Evolutionary conservation across 2,888 invertebrate genomes (phyloP).

Genomic region (Tachina fera): DNA sequence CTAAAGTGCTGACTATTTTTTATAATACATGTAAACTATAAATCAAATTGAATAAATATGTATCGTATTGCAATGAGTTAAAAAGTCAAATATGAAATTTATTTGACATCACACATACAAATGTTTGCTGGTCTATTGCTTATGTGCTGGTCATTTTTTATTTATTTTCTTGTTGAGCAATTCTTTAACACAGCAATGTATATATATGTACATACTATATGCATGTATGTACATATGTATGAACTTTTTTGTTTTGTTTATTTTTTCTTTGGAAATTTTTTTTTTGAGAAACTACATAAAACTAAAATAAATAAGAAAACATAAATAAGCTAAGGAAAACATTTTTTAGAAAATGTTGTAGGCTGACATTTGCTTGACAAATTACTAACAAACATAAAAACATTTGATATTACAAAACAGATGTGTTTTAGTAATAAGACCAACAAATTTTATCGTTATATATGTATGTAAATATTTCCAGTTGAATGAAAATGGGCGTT

Average conservation of each 20-base stretch:
- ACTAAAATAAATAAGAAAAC: not conserved
- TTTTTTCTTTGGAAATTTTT: not conserved
- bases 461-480: not conserved
- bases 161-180: not conserved
- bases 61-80: too few species aligned
- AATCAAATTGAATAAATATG: too few species aligned
- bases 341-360: slow-evolving; percentile 13
- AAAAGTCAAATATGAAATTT: too few species aligned
- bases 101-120: too few species aligned
- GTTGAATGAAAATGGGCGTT: slow-evolving; percentile 5
- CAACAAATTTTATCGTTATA: not conserved
- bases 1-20: too few species aligned
- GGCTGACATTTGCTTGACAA: slow-evolving; percentile 46
- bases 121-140: not conserved
- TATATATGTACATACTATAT: too few species aligned
- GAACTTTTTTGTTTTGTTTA: not conserved
- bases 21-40: too few species aligned
- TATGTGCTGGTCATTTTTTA: not conserved
- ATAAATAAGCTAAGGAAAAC: not conserved
- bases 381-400: not conserved
- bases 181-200: not conserved
- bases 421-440: slow-evolving; percentile 31
- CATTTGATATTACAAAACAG: slow-evolving; percentile 5
- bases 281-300: slow-evolving; percentile 26
- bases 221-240: too few species aligned